Conservation (phyloP, 1,140 invertebrate genomes). For the Achroia grisella region DNA sequence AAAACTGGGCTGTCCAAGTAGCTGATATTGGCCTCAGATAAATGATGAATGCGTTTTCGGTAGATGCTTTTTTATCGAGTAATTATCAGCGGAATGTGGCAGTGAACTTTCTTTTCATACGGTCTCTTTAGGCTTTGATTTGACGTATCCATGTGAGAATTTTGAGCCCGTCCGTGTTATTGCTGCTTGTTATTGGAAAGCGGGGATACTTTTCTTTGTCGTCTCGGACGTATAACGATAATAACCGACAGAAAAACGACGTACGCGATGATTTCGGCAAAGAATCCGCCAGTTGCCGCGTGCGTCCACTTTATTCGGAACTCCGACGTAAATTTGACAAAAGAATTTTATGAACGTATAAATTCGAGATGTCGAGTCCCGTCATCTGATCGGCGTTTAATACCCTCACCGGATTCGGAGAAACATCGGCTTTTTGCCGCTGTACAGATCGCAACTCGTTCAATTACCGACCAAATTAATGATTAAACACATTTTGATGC, state of each 20-base stretch:
- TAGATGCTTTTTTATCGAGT: constrained; percentile 39
- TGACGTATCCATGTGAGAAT: constrained; percentile 12
- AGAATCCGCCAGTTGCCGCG: constrained; percentile 39
- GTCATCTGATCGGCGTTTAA: constrained; percentile 49
- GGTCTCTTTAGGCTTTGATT: constrained; percentile 5
- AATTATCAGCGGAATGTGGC: constrained; percentile 42
- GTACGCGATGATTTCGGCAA: constrained; percentile 61
- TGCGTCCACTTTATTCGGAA: constrained; percentile 47
- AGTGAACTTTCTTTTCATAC: neutral
- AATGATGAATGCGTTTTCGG: constrained; percentile 60
- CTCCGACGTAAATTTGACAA: constrained; percentile 64
- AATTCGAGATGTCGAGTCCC: constrained; percentile 42
- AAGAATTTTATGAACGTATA: constrained; percentile 70
- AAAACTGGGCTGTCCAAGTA: constrained; percentile 59
- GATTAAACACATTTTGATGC: constrained; percentile 63
- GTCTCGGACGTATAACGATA: constrained; percentile 30
- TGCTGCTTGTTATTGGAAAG: constrained; percentile 16
- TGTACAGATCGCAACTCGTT: constrained; percentile 45
- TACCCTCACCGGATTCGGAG: constrained; percentile 45
- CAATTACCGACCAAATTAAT: constrained; percentile 70
- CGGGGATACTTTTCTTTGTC: constrained; percentile 24
- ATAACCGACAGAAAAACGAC: constrained; percentile 52
- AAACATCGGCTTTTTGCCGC: constrained; percentile 57
- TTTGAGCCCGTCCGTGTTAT: constrained; percentile 6
- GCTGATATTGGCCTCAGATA: constrained; percentile 54